Evolutionary conservation across 2,888 invertebrate genomes (phyloP).

Genomic region (Muscina levida): DNA sequence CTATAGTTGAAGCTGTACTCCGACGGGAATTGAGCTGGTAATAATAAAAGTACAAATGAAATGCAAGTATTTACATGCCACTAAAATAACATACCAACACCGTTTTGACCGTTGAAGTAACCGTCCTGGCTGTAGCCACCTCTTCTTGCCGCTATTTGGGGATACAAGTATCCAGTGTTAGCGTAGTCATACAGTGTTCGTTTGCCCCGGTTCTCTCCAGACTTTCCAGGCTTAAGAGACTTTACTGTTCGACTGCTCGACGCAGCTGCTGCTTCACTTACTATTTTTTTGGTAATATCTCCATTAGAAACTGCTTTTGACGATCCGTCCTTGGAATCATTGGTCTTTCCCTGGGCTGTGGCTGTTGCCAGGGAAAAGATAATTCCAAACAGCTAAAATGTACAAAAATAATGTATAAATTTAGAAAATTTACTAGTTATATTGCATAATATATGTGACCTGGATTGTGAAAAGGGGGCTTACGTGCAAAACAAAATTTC

Average conservation of each 20-base stretch:
- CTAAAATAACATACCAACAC: constrained; percentile 69
- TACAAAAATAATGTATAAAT: constrained; percentile 14
- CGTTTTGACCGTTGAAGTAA: constrained; percentile 75
- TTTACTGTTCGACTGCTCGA: constrained; percentile 67
- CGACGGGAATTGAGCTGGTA: constrained; percentile 72
- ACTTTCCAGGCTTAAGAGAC: constrained; percentile 58
- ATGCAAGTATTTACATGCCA: constrained; percentile 32
- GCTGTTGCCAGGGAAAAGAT: constrained; percentile 70
- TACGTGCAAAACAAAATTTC: too few species aligned
- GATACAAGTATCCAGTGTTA: constrained; percentile 75
- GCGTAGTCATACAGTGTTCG: constrained; percentile 77
- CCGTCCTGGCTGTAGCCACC: constrained; percentile 73
- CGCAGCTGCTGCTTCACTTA: constrained; percentile 22
- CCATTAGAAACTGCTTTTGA: constrained; percentile 29
- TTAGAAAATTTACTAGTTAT: too few species aligned
- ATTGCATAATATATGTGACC: too few species aligned
- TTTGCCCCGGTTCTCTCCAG: constrained; percentile 76
- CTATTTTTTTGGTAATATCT: not conserved
- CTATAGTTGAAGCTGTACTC: constrained; percentile 73
- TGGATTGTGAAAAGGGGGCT: too few species aligned
- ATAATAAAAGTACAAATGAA: not conserved
- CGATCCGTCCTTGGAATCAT: constrained; percentile 31
- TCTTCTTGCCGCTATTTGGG: constrained; percentile 74
- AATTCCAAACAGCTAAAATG: constrained; percentile 73
- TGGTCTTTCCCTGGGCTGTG: constrained; percentile 44